A percentile compares a stretch with the other conserved stretches of the same genome.
Evolutionary conservation across 1,140 invertebrate species (phyloP).

Genomic region (Drosophila elegans): DNA sequence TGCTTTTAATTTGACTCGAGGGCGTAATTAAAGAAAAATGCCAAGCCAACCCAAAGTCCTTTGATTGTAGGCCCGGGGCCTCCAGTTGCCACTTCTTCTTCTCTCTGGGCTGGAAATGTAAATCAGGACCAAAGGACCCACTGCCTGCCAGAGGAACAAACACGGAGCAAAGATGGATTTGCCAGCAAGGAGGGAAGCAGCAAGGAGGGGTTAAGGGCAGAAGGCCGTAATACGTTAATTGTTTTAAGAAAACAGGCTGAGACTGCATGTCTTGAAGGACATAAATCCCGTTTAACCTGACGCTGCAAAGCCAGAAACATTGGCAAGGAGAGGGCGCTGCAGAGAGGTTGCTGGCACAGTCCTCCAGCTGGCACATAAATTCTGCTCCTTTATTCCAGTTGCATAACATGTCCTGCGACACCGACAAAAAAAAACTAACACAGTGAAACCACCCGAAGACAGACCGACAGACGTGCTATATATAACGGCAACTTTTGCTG

Average conservation of each 20-base stretch:
- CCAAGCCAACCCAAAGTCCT: constrained; percentile 71
- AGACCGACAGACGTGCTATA: constrained; percentile 58
- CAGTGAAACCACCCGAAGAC: constrained; percentile 38
- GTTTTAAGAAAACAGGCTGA: constrained; percentile 66
- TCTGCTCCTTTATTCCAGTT: constrained; percentile 75
- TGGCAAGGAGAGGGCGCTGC: not conserved
- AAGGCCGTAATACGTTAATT: constrained; percentile 66
- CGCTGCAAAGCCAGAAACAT: constrained; percentile 56
- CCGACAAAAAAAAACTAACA: constrained; percentile 39
- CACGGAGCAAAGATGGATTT: constrained; percentile 45
- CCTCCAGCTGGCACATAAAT: constrained; percentile 71
- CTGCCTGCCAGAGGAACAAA: constrained; percentile 37
- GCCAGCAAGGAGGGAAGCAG: constrained; percentile 4
- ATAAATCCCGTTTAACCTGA: constrained; percentile 80
- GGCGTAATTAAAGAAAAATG: constrained; percentile 83
- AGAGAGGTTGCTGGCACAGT: constrained; percentile 34
- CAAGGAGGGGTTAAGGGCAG: constrained; percentile 5
- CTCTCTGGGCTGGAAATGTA: constrained; percentile 50
- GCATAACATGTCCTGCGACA: constrained; percentile 76
- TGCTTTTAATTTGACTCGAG: constrained; percentile 80
- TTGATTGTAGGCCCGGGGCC: constrained; percentile 65
- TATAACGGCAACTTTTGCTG: constrained; percentile 70
- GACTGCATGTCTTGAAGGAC: constrained; percentile 62
- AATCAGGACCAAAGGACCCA: constrained; percentile 41
- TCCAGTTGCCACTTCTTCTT: constrained; percentile 8